Evolutionary conservation across 2,888 invertebrate genomes (phyloP).

Genomic region (Argyresthia goedartella): DNA sequence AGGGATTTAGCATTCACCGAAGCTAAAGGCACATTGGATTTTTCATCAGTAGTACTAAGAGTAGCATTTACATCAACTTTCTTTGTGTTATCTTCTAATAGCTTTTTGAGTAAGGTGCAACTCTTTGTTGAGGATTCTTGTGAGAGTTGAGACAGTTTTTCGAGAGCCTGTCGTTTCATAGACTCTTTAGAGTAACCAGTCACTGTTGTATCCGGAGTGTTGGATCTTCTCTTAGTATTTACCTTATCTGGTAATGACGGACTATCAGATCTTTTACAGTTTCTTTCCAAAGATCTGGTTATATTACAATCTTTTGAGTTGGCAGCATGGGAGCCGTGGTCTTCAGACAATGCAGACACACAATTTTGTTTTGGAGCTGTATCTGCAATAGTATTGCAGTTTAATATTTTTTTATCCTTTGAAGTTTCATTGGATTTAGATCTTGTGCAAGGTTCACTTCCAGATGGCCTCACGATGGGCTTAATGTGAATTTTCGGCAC

Average conservation of each 20-base stretch:
- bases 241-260: not conserved
- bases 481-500: slow-evolving; percentile 46
- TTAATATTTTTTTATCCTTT: slow-evolving; percentile 1
- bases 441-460: slow-evolving; percentile 14
- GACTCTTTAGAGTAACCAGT: not conserved
- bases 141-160: slow-evolving; percentile 19
- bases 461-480: slow-evolving; percentile 28
- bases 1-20: not conserved
- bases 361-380: slow-evolving; percentile 1
- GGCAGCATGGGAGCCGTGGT: not conserved
- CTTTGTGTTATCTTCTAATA: slow-evolving; percentile 41
- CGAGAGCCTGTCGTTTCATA: not conserved
- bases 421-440: not conserved
- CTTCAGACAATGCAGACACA: not conserved
- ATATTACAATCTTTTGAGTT: not conserved
- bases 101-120: slow-evolving; percentile 54
- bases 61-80: not conserved
- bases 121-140: slow-evolving; percentile 35
- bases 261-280: not conserved
- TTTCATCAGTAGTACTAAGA: not conserved
- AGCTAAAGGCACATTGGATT: not conserved
- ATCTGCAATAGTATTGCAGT: not conserved
- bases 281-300: not conserved
- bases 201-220: too few species aligned
- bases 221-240: not conserved